phyloP scores from a whole-genome alignment of 2,888 invertebrate genomes.

The Lithophane semibrunnea region DNA sequence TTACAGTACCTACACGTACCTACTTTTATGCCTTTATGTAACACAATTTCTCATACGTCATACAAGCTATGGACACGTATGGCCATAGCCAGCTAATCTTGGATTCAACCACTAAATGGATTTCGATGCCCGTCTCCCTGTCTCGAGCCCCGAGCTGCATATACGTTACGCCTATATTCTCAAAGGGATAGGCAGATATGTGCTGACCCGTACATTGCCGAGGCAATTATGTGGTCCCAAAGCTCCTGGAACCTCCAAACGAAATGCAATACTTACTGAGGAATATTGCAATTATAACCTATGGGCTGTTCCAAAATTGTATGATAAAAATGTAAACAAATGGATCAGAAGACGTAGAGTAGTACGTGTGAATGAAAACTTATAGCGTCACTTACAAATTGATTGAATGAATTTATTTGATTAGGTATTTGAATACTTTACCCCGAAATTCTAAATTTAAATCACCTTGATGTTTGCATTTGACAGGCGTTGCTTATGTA shows the following conservation, averaged over 20 bases:
- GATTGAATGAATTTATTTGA: neutral
- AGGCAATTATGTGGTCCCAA: neutral
- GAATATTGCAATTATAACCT: neutral
- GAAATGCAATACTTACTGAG: too few relatives aligned
- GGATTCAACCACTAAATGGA: conserved; percentile 52
- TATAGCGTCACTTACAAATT: neutral
- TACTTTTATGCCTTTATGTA: too few relatives aligned
- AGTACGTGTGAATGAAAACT: neutral
- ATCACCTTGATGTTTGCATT: too few relatives aligned
- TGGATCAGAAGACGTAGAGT: neutral
- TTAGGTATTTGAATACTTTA: neutral
- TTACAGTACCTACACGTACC: neutral
- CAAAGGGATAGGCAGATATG: neutral
- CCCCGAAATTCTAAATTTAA: neutral
- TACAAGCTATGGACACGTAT: conserved; percentile 23
- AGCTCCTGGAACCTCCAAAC: too few relatives aligned
- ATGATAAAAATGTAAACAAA: neutral
- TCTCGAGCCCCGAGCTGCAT: conserved; percentile 7
- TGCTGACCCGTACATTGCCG: neutral
- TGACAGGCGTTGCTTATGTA: too few relatives aligned
- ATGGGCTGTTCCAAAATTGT: neutral
- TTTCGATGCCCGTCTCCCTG: conserved; percentile 13
- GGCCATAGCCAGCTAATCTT: conserved; percentile 35
- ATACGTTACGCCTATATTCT: conserved; percentile 4
- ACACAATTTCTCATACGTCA: conserved; percentile 17